Conservation (phyloP, 2,797 vertebrate species). For the Avahi laniger region DNA sequence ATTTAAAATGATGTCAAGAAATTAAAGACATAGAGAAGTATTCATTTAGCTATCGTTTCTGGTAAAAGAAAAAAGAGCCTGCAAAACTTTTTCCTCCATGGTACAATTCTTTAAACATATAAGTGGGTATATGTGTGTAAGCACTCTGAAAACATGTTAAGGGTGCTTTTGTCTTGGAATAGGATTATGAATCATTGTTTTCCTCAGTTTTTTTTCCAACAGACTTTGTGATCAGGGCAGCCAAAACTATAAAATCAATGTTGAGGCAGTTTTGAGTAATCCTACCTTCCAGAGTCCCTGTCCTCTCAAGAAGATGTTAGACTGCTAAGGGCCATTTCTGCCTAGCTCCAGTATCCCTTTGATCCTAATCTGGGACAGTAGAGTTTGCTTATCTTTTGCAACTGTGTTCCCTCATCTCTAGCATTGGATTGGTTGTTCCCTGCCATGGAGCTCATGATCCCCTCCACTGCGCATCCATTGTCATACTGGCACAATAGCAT, state of each 20-base stretch:
- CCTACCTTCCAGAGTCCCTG: background rate
- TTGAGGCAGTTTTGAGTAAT: background rate
- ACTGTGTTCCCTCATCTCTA: background rate
- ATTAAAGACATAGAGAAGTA: background rate
- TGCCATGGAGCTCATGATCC: background rate
- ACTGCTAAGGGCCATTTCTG: background rate
- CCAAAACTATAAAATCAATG: background rate
- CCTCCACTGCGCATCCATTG: background rate
- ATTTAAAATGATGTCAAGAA: constrained; percentile 16
- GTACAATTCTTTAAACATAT: background rate
- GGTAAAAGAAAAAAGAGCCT: background rate
- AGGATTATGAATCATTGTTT: background rate
- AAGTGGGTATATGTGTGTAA: background rate
- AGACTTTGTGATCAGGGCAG: background rate
- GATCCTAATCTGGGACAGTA: background rate
- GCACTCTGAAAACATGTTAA: background rate
- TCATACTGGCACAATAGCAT: background rate
- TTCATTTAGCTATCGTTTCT: constrained; percentile 1
- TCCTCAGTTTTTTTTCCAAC: background rate
- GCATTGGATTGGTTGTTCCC: background rate
- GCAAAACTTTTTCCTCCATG: background rate
- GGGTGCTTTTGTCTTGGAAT: constrained; percentile 2
- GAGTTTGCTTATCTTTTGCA: background rate
- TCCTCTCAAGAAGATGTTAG: background rate
- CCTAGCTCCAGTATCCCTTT: background rate